Percentiles rank a stretch among this genome's conserved stretches.
Conservation (phyloP, 2,888 invertebrate genomes). For the Myopa testacea region DNA sequence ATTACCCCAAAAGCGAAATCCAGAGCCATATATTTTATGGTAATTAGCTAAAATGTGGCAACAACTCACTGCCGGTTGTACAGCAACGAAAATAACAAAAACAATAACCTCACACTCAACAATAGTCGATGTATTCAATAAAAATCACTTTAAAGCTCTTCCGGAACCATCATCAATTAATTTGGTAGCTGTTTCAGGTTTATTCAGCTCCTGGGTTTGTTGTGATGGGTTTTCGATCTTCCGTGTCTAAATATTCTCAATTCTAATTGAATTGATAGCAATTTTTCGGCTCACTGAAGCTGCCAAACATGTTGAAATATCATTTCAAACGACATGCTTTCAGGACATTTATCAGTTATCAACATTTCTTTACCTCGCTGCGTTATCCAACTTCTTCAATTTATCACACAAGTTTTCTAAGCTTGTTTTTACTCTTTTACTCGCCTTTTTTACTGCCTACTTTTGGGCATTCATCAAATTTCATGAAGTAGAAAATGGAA, state of each 20-base stretch:
- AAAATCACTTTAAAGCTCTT: neutral
- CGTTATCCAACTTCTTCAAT: too few relatives aligned
- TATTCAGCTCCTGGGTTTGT: neutral
- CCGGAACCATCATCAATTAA: neutral
- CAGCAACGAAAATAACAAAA: too few relatives aligned
- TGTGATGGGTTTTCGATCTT: too few relatives aligned
- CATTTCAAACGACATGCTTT: too few relatives aligned
- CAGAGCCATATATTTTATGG: neutral
- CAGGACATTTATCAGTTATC: too few relatives aligned
- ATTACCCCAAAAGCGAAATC: neutral
- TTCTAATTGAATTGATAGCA: neutral
- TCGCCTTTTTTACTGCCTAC: neutral
- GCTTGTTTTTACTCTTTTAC: too few relatives aligned
- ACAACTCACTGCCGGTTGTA: neutral
- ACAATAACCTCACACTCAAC: neutral
- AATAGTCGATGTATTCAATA: neutral
- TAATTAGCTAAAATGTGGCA: slow-evolving; percentile 5
- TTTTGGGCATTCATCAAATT: slow-evolving; percentile 1
- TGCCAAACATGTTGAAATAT: too few relatives aligned
- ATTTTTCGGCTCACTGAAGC: too few relatives aligned
- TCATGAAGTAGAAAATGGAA: neutral
- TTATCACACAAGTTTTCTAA: too few relatives aligned
- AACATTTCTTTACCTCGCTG: too few relatives aligned
- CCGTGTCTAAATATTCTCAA: too few relatives aligned
- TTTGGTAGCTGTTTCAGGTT: neutral